Conservation (phyloP, 2,113 vertebrate species). For the Carlito syrichta region DNA sequence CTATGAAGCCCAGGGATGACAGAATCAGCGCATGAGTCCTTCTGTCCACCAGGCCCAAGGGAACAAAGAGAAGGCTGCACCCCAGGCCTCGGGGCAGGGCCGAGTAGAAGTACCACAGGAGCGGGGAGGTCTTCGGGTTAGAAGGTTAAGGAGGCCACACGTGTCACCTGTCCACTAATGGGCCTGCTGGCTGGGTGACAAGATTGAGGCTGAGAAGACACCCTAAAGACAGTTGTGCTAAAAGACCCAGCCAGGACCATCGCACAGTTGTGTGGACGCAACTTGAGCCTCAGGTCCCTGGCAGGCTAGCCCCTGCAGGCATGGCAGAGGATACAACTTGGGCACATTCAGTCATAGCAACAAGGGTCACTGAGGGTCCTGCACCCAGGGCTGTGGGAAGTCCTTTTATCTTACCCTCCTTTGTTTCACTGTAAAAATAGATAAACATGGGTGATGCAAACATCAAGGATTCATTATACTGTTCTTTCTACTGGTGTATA, state of each 20-base stretch:
- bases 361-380: fast-evolving
- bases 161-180: fast-evolving
- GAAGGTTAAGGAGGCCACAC: constrained; percentile 84
- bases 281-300: neutral
- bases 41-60: constrained; percentile 88
- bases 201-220: neutral
- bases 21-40: constrained; percentile 85
- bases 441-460: fast-evolving
- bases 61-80: constrained; percentile 89
- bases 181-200: neutral
- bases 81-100: constrained; percentile 93
- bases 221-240: neutral
- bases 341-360: neutral
- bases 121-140: constrained; percentile 87
- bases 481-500: fast-evolving
- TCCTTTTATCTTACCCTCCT: fast-evolving
- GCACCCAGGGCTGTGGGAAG: fast-evolving
- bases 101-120: constrained; percentile 98
- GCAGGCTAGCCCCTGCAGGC: no score
- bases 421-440: neutral
- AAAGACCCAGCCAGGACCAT: no score
- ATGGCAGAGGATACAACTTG: no score
- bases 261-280: fast-evolving
- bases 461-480: fast-evolving
- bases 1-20: constrained; percentile 88